phyloP scores from a whole-genome alignment of 2,888 invertebrate species.

The Polietes domitor region DNA sequence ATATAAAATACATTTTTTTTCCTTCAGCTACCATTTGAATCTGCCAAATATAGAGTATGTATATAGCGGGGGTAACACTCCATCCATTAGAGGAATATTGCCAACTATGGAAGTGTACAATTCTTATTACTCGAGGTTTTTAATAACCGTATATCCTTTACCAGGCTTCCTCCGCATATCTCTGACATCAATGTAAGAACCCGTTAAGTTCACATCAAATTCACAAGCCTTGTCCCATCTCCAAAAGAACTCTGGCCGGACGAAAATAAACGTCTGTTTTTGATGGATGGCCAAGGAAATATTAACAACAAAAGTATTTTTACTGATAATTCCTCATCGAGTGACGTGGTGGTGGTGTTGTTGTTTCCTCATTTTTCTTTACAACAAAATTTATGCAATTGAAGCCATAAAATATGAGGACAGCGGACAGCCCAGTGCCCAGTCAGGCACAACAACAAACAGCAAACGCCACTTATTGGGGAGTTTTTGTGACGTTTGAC shows the following conservation, averaged over 20 bases:
- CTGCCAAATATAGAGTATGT: too few species aligned
- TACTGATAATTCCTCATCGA: constrained; percentile 5
- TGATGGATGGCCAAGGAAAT: constrained; percentile 45
- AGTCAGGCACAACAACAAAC: background rate
- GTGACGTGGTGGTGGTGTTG: too few species aligned
- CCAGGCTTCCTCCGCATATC: too few species aligned
- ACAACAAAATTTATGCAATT: constrained; percentile 10
- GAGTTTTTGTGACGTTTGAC: constrained; percentile 25
- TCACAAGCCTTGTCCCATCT: background rate
- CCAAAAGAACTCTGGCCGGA: background rate
- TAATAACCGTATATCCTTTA: too few species aligned
- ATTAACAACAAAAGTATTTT: constrained; percentile 13
- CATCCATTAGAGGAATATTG: too few species aligned
- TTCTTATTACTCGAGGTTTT: too few species aligned
- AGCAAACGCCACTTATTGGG: constrained; percentile 36
- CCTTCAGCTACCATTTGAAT: too few species aligned
- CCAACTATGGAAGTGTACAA: too few species aligned
- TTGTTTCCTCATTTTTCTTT: background rate
- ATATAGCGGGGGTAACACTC: too few species aligned
- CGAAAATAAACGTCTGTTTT: constrained; percentile 28
- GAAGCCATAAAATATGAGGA: constrained; percentile 47
- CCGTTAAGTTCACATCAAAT: too few species aligned
- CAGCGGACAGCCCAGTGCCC: background rate
- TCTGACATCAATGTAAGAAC: too few species aligned
- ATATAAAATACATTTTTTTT: too few species aligned